Evolutionary conservation across 1,140 invertebrate species (phyloP).

Genomic region (Listronotus bonariensis): DNA sequence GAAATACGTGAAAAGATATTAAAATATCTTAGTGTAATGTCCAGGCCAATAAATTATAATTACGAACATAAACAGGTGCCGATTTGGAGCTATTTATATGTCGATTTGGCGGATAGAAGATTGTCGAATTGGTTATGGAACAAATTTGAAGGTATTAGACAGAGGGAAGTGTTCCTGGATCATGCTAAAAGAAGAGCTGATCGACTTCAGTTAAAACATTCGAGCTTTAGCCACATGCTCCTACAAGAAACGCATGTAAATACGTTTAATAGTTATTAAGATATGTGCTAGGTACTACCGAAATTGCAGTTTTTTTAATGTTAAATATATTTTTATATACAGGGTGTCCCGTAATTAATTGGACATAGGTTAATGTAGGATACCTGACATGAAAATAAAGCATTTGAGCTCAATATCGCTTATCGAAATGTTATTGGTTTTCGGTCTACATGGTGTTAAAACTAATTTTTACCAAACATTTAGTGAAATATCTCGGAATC

Average conservation of each 20-base stretch:
- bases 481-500: too few relatives aligned
- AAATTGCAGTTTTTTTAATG: too few relatives aligned
- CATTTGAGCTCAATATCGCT: too few relatives aligned
- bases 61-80: conserved; percentile 74
- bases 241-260: conserved; percentile 44
- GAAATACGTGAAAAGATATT: conserved; percentile 94
- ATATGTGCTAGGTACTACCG: neutral
- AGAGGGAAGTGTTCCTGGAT: conserved; percentile 71
- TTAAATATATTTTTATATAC: too few relatives aligned
- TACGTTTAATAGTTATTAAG: neutral
- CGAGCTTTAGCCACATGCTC: conserved; percentile 40
- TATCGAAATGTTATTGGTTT: too few relatives aligned
- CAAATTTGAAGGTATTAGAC: conserved; percentile 74
- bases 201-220: conserved; percentile 34
- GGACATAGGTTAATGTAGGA: too few relatives aligned
- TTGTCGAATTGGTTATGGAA: conserved; percentile 90
- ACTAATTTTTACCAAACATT: too few relatives aligned
- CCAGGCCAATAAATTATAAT: conserved; percentile 81
- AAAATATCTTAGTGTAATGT: conserved; percentile 90
- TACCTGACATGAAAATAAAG: too few relatives aligned
- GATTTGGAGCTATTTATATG: conserved; percentile 92
- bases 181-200: conserved; percentile 58
- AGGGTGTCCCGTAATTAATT: too few relatives aligned
- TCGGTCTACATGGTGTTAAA: too few relatives aligned
- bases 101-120: conserved; percentile 85